Percentiles rank a stretch among this genome's conserved stretches.
These are phyloP conservation scores for Masnerella sp. DNA, from an alignment of 2,888 invertebrate species.

Conservation along the genomic window DNA sequence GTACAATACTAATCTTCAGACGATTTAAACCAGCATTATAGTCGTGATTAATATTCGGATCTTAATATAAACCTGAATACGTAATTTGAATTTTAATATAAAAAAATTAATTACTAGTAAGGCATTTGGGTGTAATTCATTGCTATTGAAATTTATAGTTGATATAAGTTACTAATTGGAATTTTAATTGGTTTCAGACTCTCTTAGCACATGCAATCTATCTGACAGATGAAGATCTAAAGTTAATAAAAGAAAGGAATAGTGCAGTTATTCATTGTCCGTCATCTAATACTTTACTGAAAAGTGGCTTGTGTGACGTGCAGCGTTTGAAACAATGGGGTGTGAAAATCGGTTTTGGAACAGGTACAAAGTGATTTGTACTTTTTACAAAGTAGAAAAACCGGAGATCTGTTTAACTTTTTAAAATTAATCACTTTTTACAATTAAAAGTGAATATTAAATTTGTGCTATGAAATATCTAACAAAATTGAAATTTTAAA, in stretches of 20 bases:
- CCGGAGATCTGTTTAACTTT: no score
- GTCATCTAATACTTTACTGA: constrained; percentile 88
- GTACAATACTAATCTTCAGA: no score
- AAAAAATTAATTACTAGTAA: no score
- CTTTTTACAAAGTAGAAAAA: no score
- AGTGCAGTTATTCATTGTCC: constrained; percentile 91
- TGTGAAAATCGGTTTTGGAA: constrained; percentile 90
- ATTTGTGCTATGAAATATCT: no score
- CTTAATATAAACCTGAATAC: no score
- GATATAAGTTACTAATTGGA: background rate
- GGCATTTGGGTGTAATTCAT: no score
- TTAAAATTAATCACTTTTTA: no score
- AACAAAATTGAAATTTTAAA: no score
- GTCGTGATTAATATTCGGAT: constrained; percentile 18
- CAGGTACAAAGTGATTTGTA: constrained; percentile 86
- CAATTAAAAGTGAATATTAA: no score
- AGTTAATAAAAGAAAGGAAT: constrained; percentile 81
- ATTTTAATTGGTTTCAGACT: constrained; percentile 78
- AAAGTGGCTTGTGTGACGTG: constrained; percentile 90
- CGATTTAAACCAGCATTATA: background rate
- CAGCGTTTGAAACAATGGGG: constrained; percentile 81
- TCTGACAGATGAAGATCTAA: constrained; percentile 84
- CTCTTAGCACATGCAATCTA: constrained; percentile 92
- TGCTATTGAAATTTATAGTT: background rate
- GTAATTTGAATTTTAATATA: no score